phyloP scores from a whole-genome alignment of 2,888 invertebrate species.

The Aquatica leii region DNA sequence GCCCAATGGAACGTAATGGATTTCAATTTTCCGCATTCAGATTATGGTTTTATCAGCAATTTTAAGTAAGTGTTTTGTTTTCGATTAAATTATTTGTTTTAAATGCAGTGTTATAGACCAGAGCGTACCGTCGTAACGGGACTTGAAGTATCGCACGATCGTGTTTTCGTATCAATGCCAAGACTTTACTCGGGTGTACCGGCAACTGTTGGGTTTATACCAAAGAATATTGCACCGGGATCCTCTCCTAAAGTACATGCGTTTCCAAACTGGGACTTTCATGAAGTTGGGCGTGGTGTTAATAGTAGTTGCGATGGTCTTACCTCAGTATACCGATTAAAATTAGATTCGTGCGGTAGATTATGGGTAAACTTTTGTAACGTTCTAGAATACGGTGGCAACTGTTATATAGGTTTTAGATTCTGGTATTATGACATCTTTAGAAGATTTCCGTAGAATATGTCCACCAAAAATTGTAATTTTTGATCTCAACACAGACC shows the following conservation, averaged over 20 bases:
- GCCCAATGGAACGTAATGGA: constrained; percentile 76
- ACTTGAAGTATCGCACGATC: constrained; percentile 74
- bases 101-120: constrained; percentile 63
- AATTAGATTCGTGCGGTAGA: constrained; percentile 81
- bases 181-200: constrained; percentile 79
- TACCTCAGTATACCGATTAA: constrained; percentile 80
- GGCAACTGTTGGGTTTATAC: constrained; percentile 75
- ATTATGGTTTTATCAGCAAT: constrained; percentile 53
- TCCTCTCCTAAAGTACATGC: constrained; percentile 68
- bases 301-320: constrained; percentile 79
- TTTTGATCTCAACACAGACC: constrained; percentile 79
- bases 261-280: constrained; percentile 68
- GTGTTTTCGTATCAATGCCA: constrained; percentile 79
- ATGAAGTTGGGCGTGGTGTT: constrained; percentile 72
- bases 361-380: constrained; percentile 69
- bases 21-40: constrained; percentile 70
- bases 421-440: constrained; percentile 75
- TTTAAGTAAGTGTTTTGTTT: constrained; percentile 49
- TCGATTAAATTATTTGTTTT: neutral
- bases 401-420: constrained; percentile 77
- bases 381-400: too few species aligned
- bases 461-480: constrained; percentile 85
- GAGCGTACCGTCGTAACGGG: constrained; percentile 82
- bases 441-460: constrained; percentile 71
- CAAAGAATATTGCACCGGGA: constrained; percentile 69